These are phyloP conservation scores for Tachypleus tridentatus DNA, from an alignment of 1,140 invertebrate genomes.

Conservation along the genomic window DNA sequence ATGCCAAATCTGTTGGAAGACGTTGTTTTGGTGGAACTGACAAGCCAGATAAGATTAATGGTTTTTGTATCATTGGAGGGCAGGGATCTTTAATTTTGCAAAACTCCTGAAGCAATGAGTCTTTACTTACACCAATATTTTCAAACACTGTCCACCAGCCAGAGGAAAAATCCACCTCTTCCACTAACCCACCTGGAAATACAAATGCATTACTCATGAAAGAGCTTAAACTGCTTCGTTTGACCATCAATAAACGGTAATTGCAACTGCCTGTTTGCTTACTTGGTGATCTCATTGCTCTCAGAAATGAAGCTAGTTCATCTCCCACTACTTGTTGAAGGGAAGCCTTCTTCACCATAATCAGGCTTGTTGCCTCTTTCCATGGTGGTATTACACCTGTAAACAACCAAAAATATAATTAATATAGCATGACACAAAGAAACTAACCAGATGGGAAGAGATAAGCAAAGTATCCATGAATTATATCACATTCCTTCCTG, in stretches of 20 bases:
- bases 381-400: slow-evolving; percentile 24
- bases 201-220: slow-evolving; percentile 61
- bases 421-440: neutral
- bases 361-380: slow-evolving; percentile 36
- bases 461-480: too few species aligned
- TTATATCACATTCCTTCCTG: too few species aligned
- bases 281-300: slow-evolving; percentile 8
- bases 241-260: slow-evolving; percentile 48
- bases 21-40: slow-evolving; percentile 12
- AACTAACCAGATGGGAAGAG: too few species aligned
- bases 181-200: slow-evolving; percentile 65
- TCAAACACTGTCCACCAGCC: slow-evolving; percentile 57
- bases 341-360: slow-evolving; percentile 30
- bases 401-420: slow-evolving; percentile 4
- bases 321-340: slow-evolving; percentile 22
- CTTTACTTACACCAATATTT: slow-evolving; percentile 23
- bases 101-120: slow-evolving; percentile 13
- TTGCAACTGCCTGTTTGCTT: slow-evolving; percentile 17
- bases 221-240: slow-evolving; percentile 46
- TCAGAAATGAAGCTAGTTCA: slow-evolving; percentile 15
- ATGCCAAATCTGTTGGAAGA: slow-evolving; percentile 50
- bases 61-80: slow-evolving; percentile 24
- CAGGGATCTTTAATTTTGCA: slow-evolving; percentile 18
- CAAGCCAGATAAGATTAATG: slow-evolving; percentile 16
- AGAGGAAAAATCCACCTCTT: slow-evolving; percentile 49